These are phyloP conservation scores for Molothrus aeneus DNA, from an alignment of 2,797 vertebrate genomes.

Conservation along the genomic window DNA sequence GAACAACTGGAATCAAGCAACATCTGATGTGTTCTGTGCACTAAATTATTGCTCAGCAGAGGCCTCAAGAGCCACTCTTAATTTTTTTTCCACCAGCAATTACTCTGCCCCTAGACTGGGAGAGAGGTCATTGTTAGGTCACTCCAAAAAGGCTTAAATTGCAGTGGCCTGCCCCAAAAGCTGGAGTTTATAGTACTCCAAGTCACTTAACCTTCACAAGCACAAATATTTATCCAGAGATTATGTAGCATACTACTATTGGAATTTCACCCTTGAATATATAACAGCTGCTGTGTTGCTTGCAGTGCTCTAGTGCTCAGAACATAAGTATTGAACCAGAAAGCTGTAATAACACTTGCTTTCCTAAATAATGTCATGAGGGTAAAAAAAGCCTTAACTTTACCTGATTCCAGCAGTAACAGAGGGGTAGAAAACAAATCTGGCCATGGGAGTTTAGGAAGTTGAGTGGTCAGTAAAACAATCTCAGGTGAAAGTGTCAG, in stretches of 20 bases:
- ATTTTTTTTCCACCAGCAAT: not conserved
- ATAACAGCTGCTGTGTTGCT: conserved; percentile 51
- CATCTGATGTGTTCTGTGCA: not conserved
- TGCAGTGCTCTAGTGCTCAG: not conserved
- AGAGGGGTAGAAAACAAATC: not conserved
- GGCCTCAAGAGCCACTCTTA: not conserved
- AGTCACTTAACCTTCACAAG: conserved; percentile 55
- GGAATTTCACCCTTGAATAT: conserved; percentile 67
- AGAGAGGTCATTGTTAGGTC: conserved; percentile 29
- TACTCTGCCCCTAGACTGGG: not conserved
- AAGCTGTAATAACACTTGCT: not conserved
- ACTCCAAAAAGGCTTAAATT: conserved; percentile 6
- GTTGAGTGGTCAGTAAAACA: not conserved
- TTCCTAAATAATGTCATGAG: not conserved
- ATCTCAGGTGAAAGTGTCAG: not conserved
- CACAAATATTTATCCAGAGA: conserved; percentile 68
- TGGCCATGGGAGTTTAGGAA: not conserved
- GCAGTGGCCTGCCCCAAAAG: conserved; percentile 19
- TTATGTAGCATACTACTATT: conserved; percentile 57
- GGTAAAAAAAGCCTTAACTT: not conserved
- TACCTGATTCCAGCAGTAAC: not conserved
- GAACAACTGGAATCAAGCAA: not conserved
- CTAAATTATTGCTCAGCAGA: not conserved
- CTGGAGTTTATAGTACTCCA: conserved; percentile 15
- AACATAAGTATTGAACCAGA: not conserved